Conservation (phyloP, 2,113 vertebrate species). For the Neolamprologus sp. region DNA sequence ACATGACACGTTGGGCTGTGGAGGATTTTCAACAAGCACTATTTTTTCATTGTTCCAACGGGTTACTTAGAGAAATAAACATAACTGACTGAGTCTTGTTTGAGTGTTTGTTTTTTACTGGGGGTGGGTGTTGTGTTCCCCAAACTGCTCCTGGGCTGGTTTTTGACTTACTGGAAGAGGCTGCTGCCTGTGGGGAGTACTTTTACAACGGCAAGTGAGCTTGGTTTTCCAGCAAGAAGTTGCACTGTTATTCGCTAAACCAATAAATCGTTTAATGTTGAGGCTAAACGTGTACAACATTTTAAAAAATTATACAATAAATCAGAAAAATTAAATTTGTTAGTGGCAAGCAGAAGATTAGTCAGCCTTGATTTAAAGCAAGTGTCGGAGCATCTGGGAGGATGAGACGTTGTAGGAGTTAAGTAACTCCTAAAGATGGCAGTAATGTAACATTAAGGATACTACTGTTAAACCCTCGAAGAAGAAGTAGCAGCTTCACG, state of each 20-base stretch:
- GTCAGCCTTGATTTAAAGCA: neutral
- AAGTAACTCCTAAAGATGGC: neutral
- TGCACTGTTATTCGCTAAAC: accelerated
- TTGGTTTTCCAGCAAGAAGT: neutral
- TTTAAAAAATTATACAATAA: neutral
- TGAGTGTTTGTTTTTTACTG: neutral
- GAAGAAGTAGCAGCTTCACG: neutral
- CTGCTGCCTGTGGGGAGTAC: neutral
- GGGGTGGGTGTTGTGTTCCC: neutral
- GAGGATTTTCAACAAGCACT: constrained; percentile 24
- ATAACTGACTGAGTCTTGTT: neutral
- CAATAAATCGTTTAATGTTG: neutral
- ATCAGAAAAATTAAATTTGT: neutral
- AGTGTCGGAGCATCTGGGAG: neutral
- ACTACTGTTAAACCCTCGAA: neutral
- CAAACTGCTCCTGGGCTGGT: neutral
- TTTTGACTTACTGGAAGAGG: neutral
- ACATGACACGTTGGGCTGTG: neutral
- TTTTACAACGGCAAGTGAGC: neutral
- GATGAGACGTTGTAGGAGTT: neutral
- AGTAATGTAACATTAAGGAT: neutral
- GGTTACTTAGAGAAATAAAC: constrained; percentile 38
- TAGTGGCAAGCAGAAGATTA: neutral
- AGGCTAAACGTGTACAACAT: neutral
- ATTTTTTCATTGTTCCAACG: constrained; percentile 22